Conservation (phyloP, 2,113 vertebrate species). For the Callorhinus ursinus region DNA sequence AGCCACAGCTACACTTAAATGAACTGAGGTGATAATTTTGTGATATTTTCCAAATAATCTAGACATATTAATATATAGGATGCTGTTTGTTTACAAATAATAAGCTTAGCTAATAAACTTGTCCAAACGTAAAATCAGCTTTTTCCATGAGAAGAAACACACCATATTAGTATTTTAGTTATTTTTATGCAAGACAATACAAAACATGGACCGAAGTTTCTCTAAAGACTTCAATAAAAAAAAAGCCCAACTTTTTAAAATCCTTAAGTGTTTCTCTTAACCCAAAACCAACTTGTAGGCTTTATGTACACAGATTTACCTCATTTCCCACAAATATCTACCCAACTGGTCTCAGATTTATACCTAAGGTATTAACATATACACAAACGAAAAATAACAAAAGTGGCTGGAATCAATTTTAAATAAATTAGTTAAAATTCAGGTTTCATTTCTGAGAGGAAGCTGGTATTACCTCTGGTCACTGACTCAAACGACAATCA, state of each 20-base stretch:
- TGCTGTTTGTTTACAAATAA: conserved; percentile 17
- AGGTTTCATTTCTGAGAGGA: conserved; percentile 46
- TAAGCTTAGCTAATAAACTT: not conserved
- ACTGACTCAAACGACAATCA: not conserved
- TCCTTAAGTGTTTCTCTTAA: not conserved
- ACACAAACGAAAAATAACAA: not conserved
- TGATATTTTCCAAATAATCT: conserved; percentile 23
- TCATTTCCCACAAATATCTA: conserved; percentile 37
- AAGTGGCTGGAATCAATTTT: conserved; percentile 1
- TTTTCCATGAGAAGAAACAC: not conserved
- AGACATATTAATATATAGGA: conserved; percentile 7
- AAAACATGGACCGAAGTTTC: not conserved
- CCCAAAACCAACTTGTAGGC: not conserved
- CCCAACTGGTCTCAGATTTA: not conserved
- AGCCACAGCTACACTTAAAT: conserved; percentile 11
- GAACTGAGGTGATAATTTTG: not conserved
- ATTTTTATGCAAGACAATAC: conserved; percentile 21
- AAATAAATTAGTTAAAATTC: conserved; percentile 41
- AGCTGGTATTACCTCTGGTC: not conserved
- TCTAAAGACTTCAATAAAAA: conserved; percentile 32
- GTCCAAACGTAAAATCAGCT: not conserved
- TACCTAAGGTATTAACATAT: not conserved
- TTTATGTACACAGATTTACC: not conserved
- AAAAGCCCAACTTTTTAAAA: conserved; percentile 13
- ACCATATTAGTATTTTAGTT: not conserved